Percentiles rank a stretch among this genome's conserved stretches.
Evolutionary conservation across 53 echinoderm and acorn worm species (phyloP).

Genomic region (Apostichopus leukothele): DNA sequence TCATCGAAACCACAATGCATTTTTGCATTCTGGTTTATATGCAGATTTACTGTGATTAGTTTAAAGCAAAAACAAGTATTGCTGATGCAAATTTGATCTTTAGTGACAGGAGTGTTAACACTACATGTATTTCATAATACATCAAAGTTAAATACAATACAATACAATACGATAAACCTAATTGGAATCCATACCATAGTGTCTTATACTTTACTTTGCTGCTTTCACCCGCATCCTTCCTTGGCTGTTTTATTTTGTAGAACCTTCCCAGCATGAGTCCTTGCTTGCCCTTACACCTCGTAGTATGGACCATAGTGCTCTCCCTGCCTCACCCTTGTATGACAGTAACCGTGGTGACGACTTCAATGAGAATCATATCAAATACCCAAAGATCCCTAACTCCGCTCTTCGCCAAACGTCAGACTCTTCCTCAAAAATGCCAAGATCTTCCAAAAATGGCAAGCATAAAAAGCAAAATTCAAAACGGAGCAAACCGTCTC

Average conservation of each 20-base stretch:
- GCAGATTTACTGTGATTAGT: too few relatives aligned
- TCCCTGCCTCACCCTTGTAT: not conserved
- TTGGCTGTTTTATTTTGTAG: conserved; percentile 15
- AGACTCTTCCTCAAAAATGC: not conserved
- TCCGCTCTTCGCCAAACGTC: not conserved
- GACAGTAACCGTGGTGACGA: not conserved
- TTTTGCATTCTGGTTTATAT: too few relatives aligned
- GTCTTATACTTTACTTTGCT: not conserved
- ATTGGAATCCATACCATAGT: too few relatives aligned
- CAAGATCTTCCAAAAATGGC: not conserved
- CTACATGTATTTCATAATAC: too few relatives aligned
- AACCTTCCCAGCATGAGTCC: conserved; percentile 13
- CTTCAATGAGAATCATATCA: not conserved
- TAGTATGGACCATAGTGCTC: not conserved
- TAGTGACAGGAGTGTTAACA: too few relatives aligned
- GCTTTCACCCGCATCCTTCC: conserved; percentile 3
- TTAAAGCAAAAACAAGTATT: too few relatives aligned
- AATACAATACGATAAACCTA: too few relatives aligned
- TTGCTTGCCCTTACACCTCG: not conserved
- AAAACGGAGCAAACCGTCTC: too few relatives aligned
- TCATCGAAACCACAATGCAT: too few relatives aligned
- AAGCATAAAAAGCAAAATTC: not conserved
- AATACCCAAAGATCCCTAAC: not conserved
- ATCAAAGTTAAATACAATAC: too few relatives aligned
- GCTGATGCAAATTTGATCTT: too few relatives aligned